A percentile compares a stretch with the other conserved stretches of the same genome.
phyloP scores from a whole-genome alignment of 2,113 vertebrate species.

The Microcebus tavaratra region DNA sequence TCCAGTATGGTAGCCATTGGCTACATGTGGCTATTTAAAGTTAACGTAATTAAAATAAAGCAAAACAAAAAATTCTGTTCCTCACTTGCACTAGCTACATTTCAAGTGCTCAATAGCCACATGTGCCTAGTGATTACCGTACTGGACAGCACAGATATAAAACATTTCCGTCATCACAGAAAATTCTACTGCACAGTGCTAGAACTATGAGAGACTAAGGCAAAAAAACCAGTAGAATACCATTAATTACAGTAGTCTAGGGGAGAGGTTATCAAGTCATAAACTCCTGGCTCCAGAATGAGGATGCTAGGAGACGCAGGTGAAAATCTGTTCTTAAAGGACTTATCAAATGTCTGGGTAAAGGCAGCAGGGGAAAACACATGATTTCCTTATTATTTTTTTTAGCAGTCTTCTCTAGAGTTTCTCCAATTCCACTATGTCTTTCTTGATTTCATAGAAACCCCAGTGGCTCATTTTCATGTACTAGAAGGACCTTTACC shows the following conservation, averaged over 20 bases:
- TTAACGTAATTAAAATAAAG: slow-evolving; percentile 19
- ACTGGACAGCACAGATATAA: not conserved
- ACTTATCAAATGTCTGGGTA: not conserved
- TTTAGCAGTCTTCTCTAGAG: not conserved
- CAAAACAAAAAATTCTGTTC: not conserved
- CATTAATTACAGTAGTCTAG: not conserved
- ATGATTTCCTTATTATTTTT: not conserved
- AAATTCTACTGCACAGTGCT: not conserved
- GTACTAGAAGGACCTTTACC: not conserved
- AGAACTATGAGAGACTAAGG: not conserved
- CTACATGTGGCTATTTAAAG: not conserved
- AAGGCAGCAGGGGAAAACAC: not conserved
- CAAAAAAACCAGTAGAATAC: not conserved
- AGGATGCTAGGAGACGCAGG: not conserved
- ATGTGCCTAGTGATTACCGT: not conserved
- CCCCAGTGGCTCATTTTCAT: not conserved
- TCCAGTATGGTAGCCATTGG: not conserved
- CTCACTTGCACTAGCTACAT: not conserved
- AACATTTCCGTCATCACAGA: not conserved
- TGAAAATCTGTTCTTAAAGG: not conserved
- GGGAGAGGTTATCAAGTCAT: not conserved
- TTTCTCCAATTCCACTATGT: not conserved
- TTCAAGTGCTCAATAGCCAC: not conserved
- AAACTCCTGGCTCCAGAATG: not conserved
- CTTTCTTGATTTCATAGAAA: not conserved